phyloP scores from a whole-genome alignment of 2,113 vertebrate genomes.

The Propithecus coquereli region DNA sequence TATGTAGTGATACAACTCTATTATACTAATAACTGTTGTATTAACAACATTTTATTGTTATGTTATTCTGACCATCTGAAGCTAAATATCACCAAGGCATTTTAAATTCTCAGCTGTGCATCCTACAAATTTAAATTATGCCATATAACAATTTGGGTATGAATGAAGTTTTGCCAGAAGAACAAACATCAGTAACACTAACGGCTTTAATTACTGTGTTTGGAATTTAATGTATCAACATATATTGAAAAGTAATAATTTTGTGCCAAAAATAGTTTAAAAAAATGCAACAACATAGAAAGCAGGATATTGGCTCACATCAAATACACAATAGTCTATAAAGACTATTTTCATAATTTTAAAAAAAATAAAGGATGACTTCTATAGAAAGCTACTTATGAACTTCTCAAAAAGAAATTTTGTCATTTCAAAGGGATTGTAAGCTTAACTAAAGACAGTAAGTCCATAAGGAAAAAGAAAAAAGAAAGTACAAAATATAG shows the following conservation, averaged over 20 bases:
- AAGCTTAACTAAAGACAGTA: background rate
- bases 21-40: background rate
- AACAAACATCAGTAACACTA: background rate
- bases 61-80: conserved; percentile 3
- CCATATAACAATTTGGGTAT: background rate
- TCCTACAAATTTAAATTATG: conserved; percentile 12
- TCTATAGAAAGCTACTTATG: background rate
- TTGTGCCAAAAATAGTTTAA: background rate
- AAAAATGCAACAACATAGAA: conserved; percentile 5
- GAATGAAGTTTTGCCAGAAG: background rate
- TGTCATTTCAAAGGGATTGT: background rate
- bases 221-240: background rate
- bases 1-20: background rate
- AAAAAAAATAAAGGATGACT: background rate
- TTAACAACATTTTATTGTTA: background rate
- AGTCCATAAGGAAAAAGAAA: background rate
- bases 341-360: background rate
- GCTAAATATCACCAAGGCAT: background rate
- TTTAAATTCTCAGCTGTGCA: conserved; percentile 19
- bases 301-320: background rate
- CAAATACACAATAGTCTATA: background rate
- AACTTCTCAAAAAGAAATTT: background rate
- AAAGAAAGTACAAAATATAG: background rate
- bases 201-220: background rate
- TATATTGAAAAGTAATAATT: background rate